These are phyloP conservation scores for Ormyrus thymus DNA, from an alignment of 2,888 invertebrate species.

Conservation along the genomic window DNA sequence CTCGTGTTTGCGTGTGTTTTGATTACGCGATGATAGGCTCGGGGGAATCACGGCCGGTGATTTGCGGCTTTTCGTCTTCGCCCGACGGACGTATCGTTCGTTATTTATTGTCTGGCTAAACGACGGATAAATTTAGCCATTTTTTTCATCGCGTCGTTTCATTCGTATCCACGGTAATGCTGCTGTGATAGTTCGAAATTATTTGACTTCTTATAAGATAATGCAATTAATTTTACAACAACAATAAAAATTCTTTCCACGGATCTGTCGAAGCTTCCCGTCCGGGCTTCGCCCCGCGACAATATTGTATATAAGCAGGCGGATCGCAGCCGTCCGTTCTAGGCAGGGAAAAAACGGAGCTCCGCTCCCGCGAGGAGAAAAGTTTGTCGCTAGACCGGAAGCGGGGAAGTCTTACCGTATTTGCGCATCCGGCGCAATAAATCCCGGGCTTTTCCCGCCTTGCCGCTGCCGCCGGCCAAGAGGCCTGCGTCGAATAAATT, in stretches of 20 bases:
- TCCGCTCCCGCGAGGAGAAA: conserved; percentile 62
- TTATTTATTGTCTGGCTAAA: background rate
- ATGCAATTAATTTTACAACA: too few relatives aligned
- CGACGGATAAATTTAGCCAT: too few relatives aligned
- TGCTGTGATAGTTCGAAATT: background rate
- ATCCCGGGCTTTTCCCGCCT: conserved; percentile 62
- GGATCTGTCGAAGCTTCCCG: background rate
- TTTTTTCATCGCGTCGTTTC: background rate
- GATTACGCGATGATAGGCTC: conserved; percentile 48
- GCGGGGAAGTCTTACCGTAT: conserved; percentile 74
- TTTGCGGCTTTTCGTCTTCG: conserved; percentile 37
- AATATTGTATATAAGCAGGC: conserved; percentile 37
- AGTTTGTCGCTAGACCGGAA: conserved; percentile 72
- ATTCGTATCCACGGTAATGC: background rate
- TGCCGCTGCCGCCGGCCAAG: conserved; percentile 61
- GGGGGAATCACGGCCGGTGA: conserved; percentile 42
- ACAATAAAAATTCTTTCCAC: too few relatives aligned
- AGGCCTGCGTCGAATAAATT: conserved; percentile 57
- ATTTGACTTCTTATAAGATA: background rate
- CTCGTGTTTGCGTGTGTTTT: conserved; percentile 34
- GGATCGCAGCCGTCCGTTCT: conserved; percentile 36
- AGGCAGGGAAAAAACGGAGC: conserved; percentile 52
- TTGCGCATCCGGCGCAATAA: conserved; percentile 74
- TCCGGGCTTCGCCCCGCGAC: background rate
- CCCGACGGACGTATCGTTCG: too few relatives aligned